These are phyloP conservation scores for Lamellibrachia satsuma DNA, from an alignment of 2,888 invertebrate species.

Conservation along the genomic window DNA sequence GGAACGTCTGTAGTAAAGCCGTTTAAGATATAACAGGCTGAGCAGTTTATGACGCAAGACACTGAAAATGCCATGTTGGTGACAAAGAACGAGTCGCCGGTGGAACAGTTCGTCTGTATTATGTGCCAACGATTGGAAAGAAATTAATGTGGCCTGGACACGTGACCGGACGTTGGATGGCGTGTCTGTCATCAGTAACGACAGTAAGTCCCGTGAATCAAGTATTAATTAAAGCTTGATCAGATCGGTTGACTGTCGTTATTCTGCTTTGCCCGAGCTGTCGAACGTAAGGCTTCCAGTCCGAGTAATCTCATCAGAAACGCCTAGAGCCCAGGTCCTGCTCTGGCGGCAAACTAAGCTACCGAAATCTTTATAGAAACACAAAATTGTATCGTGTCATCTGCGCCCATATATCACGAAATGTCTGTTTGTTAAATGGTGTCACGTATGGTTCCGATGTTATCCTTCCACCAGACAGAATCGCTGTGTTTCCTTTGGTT, in stretches of 20 bases:
- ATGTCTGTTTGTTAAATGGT: not conserved
- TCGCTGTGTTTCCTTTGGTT: not conserved
- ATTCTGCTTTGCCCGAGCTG: not conserved
- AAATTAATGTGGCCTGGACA: not conserved
- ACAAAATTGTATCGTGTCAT: not conserved
- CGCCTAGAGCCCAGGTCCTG: not conserved
- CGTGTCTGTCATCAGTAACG: not conserved
- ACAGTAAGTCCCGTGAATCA: not conserved
- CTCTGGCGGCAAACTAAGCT: not conserved
- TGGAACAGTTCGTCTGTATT: not conserved
- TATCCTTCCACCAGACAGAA: not conserved
- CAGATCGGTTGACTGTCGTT: not conserved
- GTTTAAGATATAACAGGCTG: not conserved
- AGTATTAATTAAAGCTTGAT: constrained; percentile 4
- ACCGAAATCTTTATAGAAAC: not conserved
- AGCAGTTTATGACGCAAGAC: not conserved
- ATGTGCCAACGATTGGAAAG: not conserved
- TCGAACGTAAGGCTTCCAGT: not conserved
- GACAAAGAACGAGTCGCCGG: not conserved
- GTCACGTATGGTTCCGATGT: not conserved
- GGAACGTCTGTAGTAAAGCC: not conserved
- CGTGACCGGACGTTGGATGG: constrained; percentile 12
- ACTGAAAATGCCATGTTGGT: not conserved
- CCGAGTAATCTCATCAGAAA: not conserved
- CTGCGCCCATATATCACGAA: not conserved